Evolutionary conservation across 2,797 vertebrate genomes (phyloP).

Genomic region (Sparus aurata): DNA sequence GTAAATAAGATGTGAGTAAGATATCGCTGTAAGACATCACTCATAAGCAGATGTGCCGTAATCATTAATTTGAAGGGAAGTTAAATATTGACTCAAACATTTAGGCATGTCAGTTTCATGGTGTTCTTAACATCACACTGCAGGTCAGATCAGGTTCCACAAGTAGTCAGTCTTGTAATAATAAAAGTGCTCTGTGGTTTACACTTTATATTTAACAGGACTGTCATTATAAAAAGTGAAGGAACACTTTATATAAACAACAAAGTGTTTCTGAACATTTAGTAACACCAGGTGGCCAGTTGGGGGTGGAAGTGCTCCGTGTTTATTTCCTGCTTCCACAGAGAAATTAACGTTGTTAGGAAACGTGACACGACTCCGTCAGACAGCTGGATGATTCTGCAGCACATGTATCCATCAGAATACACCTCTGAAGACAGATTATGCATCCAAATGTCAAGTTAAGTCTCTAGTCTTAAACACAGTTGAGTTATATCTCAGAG

Average conservation of each 20-base stretch:
- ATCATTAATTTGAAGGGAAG: no score
- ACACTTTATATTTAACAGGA: neutral
- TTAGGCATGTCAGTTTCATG: neutral
- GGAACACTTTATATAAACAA: neutral
- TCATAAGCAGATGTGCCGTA: no score
- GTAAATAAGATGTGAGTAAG: no score
- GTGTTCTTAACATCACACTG: neutral
- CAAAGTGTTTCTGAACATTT: neutral
- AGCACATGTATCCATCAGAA: neutral
- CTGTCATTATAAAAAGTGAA: neutral
- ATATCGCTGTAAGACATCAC: no score
- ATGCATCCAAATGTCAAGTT: neutral
- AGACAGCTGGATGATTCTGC: neutral
- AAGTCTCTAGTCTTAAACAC: no score
- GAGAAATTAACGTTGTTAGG: neutral
- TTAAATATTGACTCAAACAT: neutral
- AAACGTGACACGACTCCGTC: neutral
- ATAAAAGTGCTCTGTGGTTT: neutral
- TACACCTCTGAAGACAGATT: neutral
- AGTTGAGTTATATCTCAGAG: neutral
- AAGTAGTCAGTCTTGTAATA: neutral
- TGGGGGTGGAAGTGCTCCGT: constrained; percentile 55
- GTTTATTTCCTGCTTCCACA: neutral
- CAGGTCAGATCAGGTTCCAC: neutral
- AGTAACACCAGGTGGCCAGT: constrained; percentile 48